phyloP scores from a whole-genome alignment of 1,140 invertebrate genomes.

The Hyles vespertilio region DNA sequence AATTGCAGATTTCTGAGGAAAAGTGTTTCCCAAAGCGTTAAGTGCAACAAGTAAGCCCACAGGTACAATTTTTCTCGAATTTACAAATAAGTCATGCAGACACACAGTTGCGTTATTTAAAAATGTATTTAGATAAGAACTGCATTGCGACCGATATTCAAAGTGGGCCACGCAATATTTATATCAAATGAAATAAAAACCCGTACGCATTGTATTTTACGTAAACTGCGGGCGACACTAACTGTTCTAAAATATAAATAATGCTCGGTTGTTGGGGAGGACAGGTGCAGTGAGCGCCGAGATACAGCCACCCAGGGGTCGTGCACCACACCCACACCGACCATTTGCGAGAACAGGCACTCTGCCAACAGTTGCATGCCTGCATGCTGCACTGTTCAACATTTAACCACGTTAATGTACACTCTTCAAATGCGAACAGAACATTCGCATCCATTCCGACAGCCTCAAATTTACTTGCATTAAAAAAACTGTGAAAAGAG shows the following conservation, averaged over 20 bases:
- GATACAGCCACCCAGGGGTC: slow-evolving; percentile 19
- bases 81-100: too few relatives aligned
- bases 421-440: slow-evolving; percentile 13
- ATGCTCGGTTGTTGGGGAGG: slow-evolving; percentile 20
- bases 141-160: too few relatives aligned
- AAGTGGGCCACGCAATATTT: too few relatives aligned
- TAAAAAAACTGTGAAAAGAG: slow-evolving; percentile 13
- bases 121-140: too few relatives aligned
- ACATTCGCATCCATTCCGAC: neutral
- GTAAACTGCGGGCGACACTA: slow-evolving; percentile 16
- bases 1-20: too few relatives aligned
- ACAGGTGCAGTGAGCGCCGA: slow-evolving; percentile 22
- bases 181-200: too few relatives aligned
- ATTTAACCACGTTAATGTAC: slow-evolving; percentile 24
- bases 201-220: too few relatives aligned
- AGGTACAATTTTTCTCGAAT: too few relatives aligned
- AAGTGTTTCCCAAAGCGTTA: too few relatives aligned
- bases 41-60: too few relatives aligned
- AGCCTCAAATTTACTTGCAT: neutral
- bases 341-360: slow-evolving; percentile 34
- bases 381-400: slow-evolving; percentile 23
- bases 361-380: slow-evolving; percentile 32
- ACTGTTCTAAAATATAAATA: slow-evolving; percentile 33
- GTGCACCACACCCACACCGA: slow-evolving; percentile 24
- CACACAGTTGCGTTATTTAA: too few relatives aligned